A percentile compares a stretch with the other conserved stretches of the same genome.
phyloP scores from a whole-genome alignment of 1,140 invertebrate genomes.

The Yoshiicerus persimilis region DNA sequence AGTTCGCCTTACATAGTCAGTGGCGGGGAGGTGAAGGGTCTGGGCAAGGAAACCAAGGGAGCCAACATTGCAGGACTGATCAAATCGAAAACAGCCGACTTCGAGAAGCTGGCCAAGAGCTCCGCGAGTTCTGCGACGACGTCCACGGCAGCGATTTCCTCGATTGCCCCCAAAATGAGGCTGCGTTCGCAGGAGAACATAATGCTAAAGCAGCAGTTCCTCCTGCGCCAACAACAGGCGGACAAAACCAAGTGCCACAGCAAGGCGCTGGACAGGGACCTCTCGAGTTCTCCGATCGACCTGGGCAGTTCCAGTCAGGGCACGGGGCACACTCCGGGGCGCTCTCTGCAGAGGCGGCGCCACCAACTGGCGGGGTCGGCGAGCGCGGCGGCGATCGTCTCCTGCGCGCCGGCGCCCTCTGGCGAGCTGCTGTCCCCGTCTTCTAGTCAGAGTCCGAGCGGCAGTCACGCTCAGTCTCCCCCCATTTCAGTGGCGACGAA shows the following conservation, averaged over 20 bases:
- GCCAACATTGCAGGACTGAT: conserved; percentile 45
- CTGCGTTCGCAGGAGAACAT: conserved; percentile 43
- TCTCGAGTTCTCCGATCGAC: background rate
- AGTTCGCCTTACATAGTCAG: background rate
- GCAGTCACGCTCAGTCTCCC: background rate
- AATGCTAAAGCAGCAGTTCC: conserved; percentile 40
- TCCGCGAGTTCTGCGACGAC: background rate
- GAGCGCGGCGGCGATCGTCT: background rate
- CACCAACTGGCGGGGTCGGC: background rate
- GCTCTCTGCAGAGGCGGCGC: background rate
- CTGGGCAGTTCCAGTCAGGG: background rate
- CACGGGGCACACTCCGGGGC: background rate
- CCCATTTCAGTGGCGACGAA: background rate
- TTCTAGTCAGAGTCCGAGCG: background rate
- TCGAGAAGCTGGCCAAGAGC: conserved; percentile 41
- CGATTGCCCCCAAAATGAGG: conserved; percentile 38
- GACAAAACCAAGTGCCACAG: background rate
- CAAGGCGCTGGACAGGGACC: background rate
- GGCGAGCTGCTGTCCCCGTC: background rate
- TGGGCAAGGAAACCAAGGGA: conserved; percentile 47
- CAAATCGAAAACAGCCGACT: conserved; percentile 49
- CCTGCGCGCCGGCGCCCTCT: background rate
- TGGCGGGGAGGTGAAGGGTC: conserved; percentile 26
- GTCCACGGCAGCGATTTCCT: background rate
- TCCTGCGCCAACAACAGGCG: conserved; percentile 13